phyloP scores from a whole-genome alignment of 2,888 invertebrate genomes.

The Drosophila stalkeri region DNA sequence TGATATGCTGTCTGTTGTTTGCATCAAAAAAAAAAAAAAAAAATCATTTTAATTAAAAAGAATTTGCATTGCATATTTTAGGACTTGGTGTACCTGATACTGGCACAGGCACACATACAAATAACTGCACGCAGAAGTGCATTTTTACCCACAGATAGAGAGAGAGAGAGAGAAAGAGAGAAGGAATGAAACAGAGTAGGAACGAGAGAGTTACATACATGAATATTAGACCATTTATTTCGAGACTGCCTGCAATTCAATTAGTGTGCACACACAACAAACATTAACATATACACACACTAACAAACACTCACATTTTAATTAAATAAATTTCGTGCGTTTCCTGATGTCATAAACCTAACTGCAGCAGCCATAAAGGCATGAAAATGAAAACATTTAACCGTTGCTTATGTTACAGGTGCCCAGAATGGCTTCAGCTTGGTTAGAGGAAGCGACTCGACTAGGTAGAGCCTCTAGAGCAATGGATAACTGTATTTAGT shows the following conservation, averaged over 20 bases:
- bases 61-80: constrained; percentile 43
- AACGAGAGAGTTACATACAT: constrained; percentile 1
- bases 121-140: not conserved
- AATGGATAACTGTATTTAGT: constrained; percentile 27
- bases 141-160: not conserved
- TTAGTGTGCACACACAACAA: constrained; percentile 47
- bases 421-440: constrained; percentile 11
- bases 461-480: not conserved
- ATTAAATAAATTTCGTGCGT: constrained; percentile 76
- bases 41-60: constrained; percentile 68
- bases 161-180: not conserved
- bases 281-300: not conserved
- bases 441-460: not conserved
- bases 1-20: constrained; percentile 34
- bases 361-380: constrained; percentile 43
- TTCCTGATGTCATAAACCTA: constrained; percentile 68
- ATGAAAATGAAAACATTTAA: constrained; percentile 78
- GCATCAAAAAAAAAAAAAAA: constrained; percentile 36
- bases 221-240: constrained; percentile 51
- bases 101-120: constrained; percentile 2
- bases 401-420: constrained; percentile 49
- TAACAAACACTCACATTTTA: constrained; percentile 52
- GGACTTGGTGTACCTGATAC: constrained; percentile 11
- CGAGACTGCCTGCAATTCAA: constrained; percentile 65
- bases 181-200: not conserved